Evolutionary conservation across 2,797 vertebrate species (phyloP).

Genomic region (Fringilla coelebs): DNA sequence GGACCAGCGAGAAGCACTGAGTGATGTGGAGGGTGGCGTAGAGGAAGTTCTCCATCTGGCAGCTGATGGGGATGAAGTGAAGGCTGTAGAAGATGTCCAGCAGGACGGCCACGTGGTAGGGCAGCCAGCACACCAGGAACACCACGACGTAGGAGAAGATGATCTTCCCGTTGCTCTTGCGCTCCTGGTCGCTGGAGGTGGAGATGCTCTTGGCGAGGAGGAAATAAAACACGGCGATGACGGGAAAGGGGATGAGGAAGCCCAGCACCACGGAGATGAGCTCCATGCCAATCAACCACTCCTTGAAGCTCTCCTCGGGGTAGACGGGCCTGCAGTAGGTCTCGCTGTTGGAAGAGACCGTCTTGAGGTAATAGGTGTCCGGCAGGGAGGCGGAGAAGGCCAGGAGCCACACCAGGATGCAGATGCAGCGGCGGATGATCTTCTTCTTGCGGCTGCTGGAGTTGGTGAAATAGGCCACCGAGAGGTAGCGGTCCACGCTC

Average conservation of each 20-base stretch:
- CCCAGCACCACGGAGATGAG: conserved; percentile 89
- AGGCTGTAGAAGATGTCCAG: conserved; percentile 87
- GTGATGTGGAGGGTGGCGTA: conserved; percentile 89
- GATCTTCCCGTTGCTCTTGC: conserved; percentile 85
- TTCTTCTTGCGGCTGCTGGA: conserved; percentile 73
- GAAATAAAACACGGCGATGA: conserved; percentile 89
- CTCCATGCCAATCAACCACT: conserved; percentile 93
- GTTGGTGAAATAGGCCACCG: conserved; percentile 71
- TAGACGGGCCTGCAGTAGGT: conserved; percentile 88
- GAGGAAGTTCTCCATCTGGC: conserved; percentile 87
- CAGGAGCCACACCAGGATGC: conserved; percentile 89
- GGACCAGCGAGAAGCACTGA: conserved; percentile 92
- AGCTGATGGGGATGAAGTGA: conserved; percentile 85
- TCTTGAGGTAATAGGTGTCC: conserved; percentile 90
- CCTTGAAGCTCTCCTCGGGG: conserved; percentile 84
- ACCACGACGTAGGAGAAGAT: conserved; percentile 93
- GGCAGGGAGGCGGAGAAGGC: conserved; percentile 88
- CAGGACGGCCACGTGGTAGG: conserved; percentile 87
- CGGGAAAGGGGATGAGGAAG: conserved; percentile 89
- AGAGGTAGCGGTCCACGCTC: conserved; percentile 94
- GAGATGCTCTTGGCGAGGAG: conserved; percentile 82
- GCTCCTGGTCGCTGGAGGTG: conserved; percentile 82
- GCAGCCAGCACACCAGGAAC: conserved; percentile 94
- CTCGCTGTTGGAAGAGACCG: conserved; percentile 79
- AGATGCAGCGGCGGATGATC: conserved; percentile 78